A percentile compares a stretch with the other conserved stretches of the same genome.
phyloP scores from a whole-genome alignment of 1,140 invertebrate species.

The Drosophila fuyamai region DNA sequence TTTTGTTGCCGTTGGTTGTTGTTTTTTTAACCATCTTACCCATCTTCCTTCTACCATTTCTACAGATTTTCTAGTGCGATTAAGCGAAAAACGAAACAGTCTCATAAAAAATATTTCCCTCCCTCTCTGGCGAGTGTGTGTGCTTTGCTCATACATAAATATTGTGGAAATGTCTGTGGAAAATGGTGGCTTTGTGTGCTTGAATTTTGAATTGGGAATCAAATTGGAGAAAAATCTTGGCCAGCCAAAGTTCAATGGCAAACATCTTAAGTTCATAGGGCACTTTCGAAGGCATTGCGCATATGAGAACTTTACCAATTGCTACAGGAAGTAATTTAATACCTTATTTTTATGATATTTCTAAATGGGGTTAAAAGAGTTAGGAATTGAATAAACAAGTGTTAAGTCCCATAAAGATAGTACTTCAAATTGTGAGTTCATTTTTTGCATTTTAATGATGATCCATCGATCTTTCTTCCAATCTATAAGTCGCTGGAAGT shows the following conservation, averaged over 20 bases:
- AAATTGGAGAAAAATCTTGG: conserved; percentile 35
- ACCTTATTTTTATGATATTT: too few species aligned
- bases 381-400: too few species aligned
- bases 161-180: conserved; percentile 19
- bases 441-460: too few species aligned
- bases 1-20: conserved; percentile 10
- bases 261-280: conserved; percentile 10
- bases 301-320: too few species aligned
- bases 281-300: too few species aligned
- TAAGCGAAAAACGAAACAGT: conserved; percentile 79
- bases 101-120: conserved; percentile 70
- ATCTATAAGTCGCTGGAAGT: background rate
- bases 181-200: conserved; percentile 65
- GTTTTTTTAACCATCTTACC: conserved; percentile 25
- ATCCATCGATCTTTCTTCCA: too few species aligned
- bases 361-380: too few species aligned
- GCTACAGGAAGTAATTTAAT: too few species aligned
- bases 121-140: conserved; percentile 14
- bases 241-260: conserved; percentile 53
- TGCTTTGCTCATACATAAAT: conserved; percentile 41
- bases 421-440: too few species aligned
- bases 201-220: conserved; percentile 27
- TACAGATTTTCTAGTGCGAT: conserved; percentile 78
- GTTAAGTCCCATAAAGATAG: too few species aligned
- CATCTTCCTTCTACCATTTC: conserved; percentile 43